These are phyloP conservation scores for Malachius bipustulatus DNA, from an alignment of 2,888 invertebrate species.

Conservation along the genomic window DNA sequence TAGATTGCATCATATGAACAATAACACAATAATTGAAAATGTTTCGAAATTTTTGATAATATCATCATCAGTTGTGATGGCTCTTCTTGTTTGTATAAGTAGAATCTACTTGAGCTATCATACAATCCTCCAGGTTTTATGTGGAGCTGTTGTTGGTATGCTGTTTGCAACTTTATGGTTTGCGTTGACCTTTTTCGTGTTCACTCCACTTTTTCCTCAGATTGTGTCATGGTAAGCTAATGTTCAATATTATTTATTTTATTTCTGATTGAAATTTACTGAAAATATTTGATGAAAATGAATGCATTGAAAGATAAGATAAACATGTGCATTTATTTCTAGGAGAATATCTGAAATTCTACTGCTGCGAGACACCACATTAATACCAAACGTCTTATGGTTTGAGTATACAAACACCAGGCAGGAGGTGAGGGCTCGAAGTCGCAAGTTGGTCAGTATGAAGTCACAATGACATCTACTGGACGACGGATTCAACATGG, in stretches of 20 bases:
- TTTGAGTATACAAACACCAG: constrained; percentile 85
- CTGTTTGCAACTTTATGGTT: constrained; percentile 74
- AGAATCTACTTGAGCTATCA: constrained; percentile 83
- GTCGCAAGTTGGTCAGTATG: constrained; percentile 67
- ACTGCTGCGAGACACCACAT: constrained; percentile 74
- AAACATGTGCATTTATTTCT: too few species aligned
- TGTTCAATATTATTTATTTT: constrained; percentile 8
- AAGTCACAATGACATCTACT: constrained; percentile 72
- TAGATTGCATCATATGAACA: constrained; percentile 74
- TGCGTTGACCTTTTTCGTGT: constrained; percentile 59
- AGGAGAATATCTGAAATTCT: constrained; percentile 79
- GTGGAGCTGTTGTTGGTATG: constrained; percentile 63
- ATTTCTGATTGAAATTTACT: too few species aligned
- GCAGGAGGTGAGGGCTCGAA: constrained; percentile 68
- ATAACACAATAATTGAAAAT: constrained; percentile 63
- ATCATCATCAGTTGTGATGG: constrained; percentile 45
- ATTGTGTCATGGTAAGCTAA: constrained; percentile 70
- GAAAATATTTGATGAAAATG: too few species aligned
- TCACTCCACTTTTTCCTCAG: constrained; percentile 76
- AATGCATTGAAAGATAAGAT: too few species aligned
- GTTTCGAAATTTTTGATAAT: constrained; percentile 59
- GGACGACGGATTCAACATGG: constrained; percentile 31
- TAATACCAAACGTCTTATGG: constrained; percentile 87
- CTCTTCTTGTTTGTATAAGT: constrained; percentile 51
- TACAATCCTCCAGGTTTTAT: constrained; percentile 66